These are phyloP conservation scores for Lutraria rhynchaena DNA, from an alignment of 1,140 invertebrate species.

Conservation along the genomic window DNA sequence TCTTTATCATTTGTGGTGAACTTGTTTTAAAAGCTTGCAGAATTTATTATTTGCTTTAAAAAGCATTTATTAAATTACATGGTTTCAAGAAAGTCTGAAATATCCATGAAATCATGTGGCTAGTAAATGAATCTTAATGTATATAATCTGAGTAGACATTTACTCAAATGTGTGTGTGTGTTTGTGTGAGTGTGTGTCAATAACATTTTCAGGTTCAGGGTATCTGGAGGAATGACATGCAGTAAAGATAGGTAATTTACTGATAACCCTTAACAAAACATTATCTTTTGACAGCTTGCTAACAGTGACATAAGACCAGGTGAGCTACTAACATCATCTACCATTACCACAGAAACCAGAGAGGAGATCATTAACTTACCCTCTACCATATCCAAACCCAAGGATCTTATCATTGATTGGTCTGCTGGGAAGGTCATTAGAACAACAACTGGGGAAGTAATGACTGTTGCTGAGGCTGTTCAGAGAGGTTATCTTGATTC, in stretches of 20 bases:
- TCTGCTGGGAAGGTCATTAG: slow-evolving; percentile 86
- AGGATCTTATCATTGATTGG: slow-evolving; percentile 76
- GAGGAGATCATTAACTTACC: slow-evolving; percentile 45
- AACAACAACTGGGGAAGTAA: slow-evolving; percentile 86
- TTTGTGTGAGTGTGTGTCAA: slow-evolving; percentile 10
- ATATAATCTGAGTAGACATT: slow-evolving; percentile 41
- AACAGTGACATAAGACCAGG: slow-evolving; percentile 34
- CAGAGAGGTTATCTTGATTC: slow-evolving; percentile 92
- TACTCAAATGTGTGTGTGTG: slow-evolving; percentile 19
- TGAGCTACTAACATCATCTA: slow-evolving; percentile 41
- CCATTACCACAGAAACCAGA: slow-evolving; percentile 27
- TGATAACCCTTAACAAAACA: slow-evolving; percentile 51
- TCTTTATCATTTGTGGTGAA: too few relatives aligned
- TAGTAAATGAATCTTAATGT: slow-evolving; percentile 2
- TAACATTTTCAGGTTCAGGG: slow-evolving; percentile 27
- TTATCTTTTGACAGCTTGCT: slow-evolving; percentile 61
- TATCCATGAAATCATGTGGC: slow-evolving; percentile 36
- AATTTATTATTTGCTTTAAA: too few relatives aligned
- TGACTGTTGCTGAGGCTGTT: slow-evolving; percentile 93
- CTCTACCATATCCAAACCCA: slow-evolving; percentile 51
- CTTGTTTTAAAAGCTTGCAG: too few relatives aligned
- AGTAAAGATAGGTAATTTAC: slow-evolving; percentile 12
- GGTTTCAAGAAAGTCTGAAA: too few relatives aligned
- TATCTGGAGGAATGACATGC: slow-evolving; percentile 39
- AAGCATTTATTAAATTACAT: too few relatives aligned